These are phyloP conservation scores for Babyrousa celebensis DNA, from an alignment of 2,797 vertebrate species.

Conservation along the genomic window DNA sequence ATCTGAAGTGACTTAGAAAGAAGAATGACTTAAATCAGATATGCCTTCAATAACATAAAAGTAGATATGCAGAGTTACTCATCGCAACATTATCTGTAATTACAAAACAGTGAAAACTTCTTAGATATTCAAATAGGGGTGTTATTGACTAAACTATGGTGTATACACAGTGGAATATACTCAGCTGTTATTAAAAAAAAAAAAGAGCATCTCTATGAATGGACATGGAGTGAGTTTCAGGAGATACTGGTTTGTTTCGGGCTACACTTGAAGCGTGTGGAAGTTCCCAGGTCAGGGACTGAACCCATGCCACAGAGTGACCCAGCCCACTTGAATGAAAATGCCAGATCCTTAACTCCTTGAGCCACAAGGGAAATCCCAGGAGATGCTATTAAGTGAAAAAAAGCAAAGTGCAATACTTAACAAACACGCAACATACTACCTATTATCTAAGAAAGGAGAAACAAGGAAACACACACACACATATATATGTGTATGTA, in stretches of 20 bases:
- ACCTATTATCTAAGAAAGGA: conserved; percentile 27
- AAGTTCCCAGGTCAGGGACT: no score
- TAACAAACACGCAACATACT: not conserved
- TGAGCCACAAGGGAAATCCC: no score
- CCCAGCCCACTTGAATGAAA: no score
- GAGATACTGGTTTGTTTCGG: not conserved
- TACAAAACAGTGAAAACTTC: conserved; percentile 15
- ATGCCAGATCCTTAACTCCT: no score
- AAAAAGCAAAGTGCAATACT: not conserved
- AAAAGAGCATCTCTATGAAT: not conserved
- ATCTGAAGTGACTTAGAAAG: not conserved
- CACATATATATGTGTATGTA: not conserved
- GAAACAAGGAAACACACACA: not conserved
- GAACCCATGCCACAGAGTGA: no score
- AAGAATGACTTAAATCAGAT: not conserved
- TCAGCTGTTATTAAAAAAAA: not conserved
- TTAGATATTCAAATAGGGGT: not conserved
- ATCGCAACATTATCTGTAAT: not conserved
- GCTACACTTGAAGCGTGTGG: no score
- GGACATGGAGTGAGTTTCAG: not conserved
- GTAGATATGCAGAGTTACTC: not conserved
- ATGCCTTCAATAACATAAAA: not conserved
- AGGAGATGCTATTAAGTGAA: not conserved
- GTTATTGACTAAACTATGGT: not conserved
- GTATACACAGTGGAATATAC: not conserved